Evolutionary conservation across 2,797 vertebrate species (phyloP), one percentile per base, ranked within the genome.

Genomic region (Pristis pectinata): DNA sequence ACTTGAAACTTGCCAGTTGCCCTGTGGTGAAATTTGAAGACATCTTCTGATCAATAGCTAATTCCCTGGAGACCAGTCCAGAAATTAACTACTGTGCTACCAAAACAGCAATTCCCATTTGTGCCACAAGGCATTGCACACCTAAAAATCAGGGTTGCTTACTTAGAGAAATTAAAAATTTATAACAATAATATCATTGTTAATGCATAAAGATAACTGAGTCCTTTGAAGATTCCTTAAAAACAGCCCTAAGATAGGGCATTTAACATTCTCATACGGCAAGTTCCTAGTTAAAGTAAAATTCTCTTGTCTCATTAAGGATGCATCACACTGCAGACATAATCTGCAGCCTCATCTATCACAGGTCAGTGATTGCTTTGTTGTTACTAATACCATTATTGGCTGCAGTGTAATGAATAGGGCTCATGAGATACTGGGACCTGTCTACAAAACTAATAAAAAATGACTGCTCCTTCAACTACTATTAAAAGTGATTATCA

Each of bases 401-500:
- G 92, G 70, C n/a, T 74, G 44, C 44, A 0, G 11, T n/a, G 3
- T 53, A 76, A 94, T 94, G 92, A 94, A 94, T 94, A 17, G 92
- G 70, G 92, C 70, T 94, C 70, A 53, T 53, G 92, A 94, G 92
- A 56, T 94, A 56, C 27, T 34, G 44, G 41, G 34, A 74, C 24
- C 22, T 74, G 92, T 76, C 70, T 94, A 22, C 24, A 49, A 72
- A 94, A 76, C 70, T 94, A 76, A 94, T 94, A 94, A 94, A 49
- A 94, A 94, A 94, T 94, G 70, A 94, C 92, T 74, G 67, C 44
- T 17, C 41, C 70, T 94, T 94, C 92, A 94, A 76, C 64, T 24
- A n/a, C 70, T n/a, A 76, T 94, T 94, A 94, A 94, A 94, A n/a
- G 92, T 94, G 70, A 94, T 94, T 53, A 94, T 72, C 92, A 74